Evolutionary conservation across 1,140 invertebrate species (phyloP).

Genomic region (Psix sp.): DNA sequence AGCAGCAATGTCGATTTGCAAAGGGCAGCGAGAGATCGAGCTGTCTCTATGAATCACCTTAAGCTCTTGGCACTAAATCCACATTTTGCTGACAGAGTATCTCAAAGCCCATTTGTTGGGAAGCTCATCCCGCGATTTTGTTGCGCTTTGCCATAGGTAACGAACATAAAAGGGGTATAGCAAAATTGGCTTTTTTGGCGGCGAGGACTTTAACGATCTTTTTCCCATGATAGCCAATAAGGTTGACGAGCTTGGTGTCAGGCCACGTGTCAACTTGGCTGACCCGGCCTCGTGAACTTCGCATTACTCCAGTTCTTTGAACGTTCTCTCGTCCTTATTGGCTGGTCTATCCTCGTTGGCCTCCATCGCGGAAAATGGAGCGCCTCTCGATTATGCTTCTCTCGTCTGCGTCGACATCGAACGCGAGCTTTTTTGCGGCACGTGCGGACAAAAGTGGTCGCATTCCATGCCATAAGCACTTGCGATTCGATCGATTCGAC

Average conservation of each 20-base stretch:
- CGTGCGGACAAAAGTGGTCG: slow-evolving; percentile 31
- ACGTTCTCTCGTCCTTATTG: slow-evolving; percentile 57
- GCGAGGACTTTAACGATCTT: slow-evolving; percentile 48
- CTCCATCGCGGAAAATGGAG: slow-evolving; percentile 67
- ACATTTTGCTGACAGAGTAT: no score
- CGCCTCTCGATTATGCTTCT: slow-evolving; percentile 67
- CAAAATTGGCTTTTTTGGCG: slow-evolving; percentile 26
- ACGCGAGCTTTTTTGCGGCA: no score
- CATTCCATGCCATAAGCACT: slow-evolving; percentile 17
- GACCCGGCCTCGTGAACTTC: slow-evolving; percentile 73
- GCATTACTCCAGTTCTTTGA: slow-evolving; percentile 64
- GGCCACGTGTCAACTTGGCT: slow-evolving; percentile 55
- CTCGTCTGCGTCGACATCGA: no score
- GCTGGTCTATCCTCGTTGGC: slow-evolving; percentile 36
- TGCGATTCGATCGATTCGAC: slow-evolving; percentile 22
- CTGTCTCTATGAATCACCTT: no score
- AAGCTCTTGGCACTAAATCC: no score
- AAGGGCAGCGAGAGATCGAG: no score
- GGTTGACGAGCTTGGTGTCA: slow-evolving; percentile 64
- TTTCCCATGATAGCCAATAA: slow-evolving; percentile 59
- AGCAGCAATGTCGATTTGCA: no score
- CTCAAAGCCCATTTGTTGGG: no score
- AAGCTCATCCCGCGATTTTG: no score
- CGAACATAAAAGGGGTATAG: no score
- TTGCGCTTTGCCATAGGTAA: no score